Evolutionary conservation across 2,113 vertebrate species (phyloP).

Genomic region (Leuciscus idus): DNA sequence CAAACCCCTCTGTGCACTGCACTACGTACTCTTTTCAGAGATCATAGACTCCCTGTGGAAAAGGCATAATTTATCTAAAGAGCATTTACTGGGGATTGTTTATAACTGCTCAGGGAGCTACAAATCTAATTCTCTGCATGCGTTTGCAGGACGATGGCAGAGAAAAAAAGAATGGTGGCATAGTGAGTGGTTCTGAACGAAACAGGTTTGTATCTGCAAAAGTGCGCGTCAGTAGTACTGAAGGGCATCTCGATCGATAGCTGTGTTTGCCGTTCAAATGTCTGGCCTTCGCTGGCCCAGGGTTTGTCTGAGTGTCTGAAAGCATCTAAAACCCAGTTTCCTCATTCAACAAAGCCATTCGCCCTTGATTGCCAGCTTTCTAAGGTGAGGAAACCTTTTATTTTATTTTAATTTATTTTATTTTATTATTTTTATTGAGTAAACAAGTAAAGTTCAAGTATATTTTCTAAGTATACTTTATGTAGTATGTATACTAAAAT

Average conservation of each 20-base stretch:
- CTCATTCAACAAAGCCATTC: neutral
- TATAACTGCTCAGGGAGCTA: neutral
- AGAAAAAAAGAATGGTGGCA: neutral
- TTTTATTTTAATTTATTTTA: too few relatives aligned
- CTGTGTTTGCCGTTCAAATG: conserved; percentile 10
- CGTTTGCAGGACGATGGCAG: neutral
- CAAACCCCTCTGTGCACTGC: neutral
- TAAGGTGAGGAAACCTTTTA: neutral
- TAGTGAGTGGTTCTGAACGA: neutral
- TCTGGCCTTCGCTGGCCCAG: neutral
- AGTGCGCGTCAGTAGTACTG: neutral
- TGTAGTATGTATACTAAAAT: neutral
- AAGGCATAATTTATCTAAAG: conserved; percentile 8
- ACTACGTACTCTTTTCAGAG: neutral
- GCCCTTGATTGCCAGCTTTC: neutral
- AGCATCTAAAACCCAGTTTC: neutral
- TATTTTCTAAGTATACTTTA: neutral
- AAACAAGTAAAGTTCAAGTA: neutral
- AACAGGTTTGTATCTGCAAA: conserved; percentile 13
- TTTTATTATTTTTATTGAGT: neutral
- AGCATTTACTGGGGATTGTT: neutral
- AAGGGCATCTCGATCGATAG: neutral
- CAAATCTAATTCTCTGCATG: neutral
- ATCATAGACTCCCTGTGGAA: conserved; percentile 29
- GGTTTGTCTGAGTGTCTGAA: neutral